These are phyloP conservation scores for Bufo bufo DNA, from an alignment of 2,113 vertebrate species.

Conservation along the genomic window DNA sequence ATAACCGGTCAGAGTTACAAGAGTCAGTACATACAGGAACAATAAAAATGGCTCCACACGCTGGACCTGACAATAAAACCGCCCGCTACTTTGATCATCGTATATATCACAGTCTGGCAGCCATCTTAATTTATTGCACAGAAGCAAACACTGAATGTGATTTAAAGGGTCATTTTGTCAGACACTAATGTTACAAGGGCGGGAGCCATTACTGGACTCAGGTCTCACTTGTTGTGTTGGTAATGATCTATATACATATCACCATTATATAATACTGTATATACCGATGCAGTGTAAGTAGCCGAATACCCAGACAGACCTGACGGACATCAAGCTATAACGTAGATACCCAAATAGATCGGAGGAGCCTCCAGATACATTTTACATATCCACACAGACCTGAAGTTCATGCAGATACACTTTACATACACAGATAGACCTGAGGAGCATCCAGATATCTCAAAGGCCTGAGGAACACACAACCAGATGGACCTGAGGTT, in stretches of 20 bases:
- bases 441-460: background rate
- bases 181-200: background rate
- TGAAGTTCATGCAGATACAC: background rate
- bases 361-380: background rate
- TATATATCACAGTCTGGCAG: background rate
- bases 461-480: background rate
- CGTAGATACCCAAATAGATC: background rate
- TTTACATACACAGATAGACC: background rate
- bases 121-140: background rate
- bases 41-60: background rate
- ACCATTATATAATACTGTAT: background rate
- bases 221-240: no score
- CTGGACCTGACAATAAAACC: background rate
- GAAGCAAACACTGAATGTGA: background rate
- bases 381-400: background rate
- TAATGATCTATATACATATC: no score
- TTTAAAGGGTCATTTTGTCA: no score
- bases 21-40: background rate
- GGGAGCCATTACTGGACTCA: background rate
- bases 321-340: background rate
- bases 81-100: background rate
- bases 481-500: accelerated
- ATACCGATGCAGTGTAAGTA: no score
- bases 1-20: constrained; percentile 67
- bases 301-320: no score